These are phyloP conservation scores for Heterodera carotae DNA, from an alignment of 1,140 invertebrate genomes.

Conservation along the genomic window DNA sequence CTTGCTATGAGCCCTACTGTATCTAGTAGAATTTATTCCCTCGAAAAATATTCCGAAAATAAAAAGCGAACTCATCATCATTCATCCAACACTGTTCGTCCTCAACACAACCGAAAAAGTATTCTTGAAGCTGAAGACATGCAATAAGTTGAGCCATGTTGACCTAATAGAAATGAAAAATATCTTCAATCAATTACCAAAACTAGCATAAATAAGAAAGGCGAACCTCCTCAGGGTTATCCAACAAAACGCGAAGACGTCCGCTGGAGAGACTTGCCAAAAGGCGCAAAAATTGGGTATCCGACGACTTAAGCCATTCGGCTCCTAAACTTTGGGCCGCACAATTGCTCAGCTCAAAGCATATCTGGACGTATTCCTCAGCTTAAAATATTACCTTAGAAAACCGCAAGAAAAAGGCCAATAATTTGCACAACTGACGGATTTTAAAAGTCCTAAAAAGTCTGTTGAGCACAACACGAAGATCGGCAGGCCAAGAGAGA, in stretches of 20 bases:
- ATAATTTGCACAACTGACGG: constrained; percentile 1
- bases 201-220: background rate
- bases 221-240: constrained; percentile 16
- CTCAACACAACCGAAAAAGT: constrained; percentile 26
- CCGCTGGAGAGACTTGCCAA: constrained; percentile 28
- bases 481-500: constrained; percentile 27
- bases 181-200: background rate
- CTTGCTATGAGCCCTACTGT: too few species aligned
- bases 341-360: constrained; percentile 17
- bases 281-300: constrained; percentile 17
- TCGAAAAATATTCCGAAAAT: background rate
- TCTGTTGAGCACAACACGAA: constrained; percentile 18
- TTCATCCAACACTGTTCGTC: constrained; percentile 16
- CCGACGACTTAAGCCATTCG: constrained; percentile 14
- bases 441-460: constrained; percentile 27
- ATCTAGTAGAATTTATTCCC: too few species aligned
- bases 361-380: constrained; percentile 11
- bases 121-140: constrained; percentile 27
- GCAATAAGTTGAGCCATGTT: constrained; percentile 21
- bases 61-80: constrained; percentile 19
- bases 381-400: constrained; percentile 11
- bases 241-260: constrained; percentile 13
- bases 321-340: constrained; percentile 17
- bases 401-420: background rate
- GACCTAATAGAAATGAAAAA: background rate